Evolutionary conservation across 2,113 vertebrate genomes (phyloP), one percentile per base, ranked within the genome.

Genomic region (Tachuris rubrigastra): DNA sequence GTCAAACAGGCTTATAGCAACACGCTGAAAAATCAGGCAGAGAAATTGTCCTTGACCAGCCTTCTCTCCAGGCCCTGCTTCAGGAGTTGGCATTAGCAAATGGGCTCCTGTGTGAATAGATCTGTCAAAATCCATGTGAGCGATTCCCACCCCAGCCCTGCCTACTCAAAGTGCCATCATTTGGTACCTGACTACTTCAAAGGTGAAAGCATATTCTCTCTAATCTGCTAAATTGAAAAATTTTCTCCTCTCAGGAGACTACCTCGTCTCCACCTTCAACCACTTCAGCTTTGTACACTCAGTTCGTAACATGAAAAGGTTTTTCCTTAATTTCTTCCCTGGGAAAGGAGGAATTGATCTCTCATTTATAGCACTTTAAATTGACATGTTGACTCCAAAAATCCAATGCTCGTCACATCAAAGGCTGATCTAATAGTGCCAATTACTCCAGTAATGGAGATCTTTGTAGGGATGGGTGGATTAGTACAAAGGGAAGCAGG

Each of bases 1-100:
- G 9, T 7, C 73, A 31, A 77, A 37, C 4, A 31, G 14, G 12
- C 62, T 65, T 37, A 20, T 20, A 73, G 65, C 47, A 52, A 28
- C 27, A 27, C 0, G 0, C n/a, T 31, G 25, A 12, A 60, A 86
- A 81, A 69, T 30, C 46, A 44, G 60, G 37, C 35, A 44, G 62
- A 35, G 39, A 31, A 27, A 19, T 25, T 31, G 28, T 12, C 76
- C 46, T 30, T 23, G 50, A 21, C 10, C 86, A 58, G 44, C 6
- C 0, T 0, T 6, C 13, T 22, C 44, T 72, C 30, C 2, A 2
- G 31, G 28, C 25, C 28, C 28, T 9, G 42, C 19, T 42, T 14
- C 2, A 8, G 17, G 35, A 42, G 28, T 47, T 39, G 41, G 31
- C 15, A 5, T 21, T 5, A 39, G 76, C 15, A 41, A 55, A 35